Evolutionary conservation across 2,888 invertebrate species (phyloP).

Genomic region (Andrena dorsata): DNA sequence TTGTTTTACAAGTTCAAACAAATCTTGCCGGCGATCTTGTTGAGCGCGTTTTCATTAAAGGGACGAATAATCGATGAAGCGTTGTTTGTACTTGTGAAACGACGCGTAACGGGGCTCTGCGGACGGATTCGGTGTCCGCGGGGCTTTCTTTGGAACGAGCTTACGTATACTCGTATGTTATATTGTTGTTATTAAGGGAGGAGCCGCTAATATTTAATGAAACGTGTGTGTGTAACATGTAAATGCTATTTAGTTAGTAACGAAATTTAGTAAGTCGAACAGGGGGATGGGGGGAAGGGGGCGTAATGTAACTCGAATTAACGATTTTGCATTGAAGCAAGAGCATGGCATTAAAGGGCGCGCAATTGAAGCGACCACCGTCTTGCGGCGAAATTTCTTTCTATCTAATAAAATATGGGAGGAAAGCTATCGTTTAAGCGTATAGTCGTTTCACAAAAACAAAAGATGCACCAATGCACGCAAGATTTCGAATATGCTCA

Average conservation of each 20-base stretch:
- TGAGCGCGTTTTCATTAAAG: neutral
- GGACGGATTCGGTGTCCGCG: slow-evolving; percentile 40
- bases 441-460: slow-evolving; percentile 24
- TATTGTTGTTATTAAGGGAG: slow-evolving; percentile 67
- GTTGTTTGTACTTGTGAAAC: slow-evolving; percentile 71
- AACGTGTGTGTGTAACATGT: slow-evolving; percentile 62
- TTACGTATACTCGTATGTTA: slow-evolving; percentile 75
- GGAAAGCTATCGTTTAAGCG: slow-evolving; percentile 19
- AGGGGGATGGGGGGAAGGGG: neutral
- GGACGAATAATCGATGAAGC: neutral
- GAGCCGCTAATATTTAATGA: slow-evolving; percentile 69
- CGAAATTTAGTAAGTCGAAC: slow-evolving; percentile 40
- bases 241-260: slow-evolving; percentile 67
- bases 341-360: slow-evolving; percentile 30
- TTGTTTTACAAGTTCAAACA: slow-evolving; percentile 69
- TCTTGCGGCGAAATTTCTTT: slow-evolving; percentile 12
- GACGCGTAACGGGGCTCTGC: slow-evolving; percentile 34
- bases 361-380: neutral
- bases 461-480: slow-evolving; percentile 52
- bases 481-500: slow-evolving; percentile 63
- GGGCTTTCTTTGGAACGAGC: slow-evolving; percentile 71
- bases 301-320: slow-evolving; percentile 10
- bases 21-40: slow-evolving; percentile 27
- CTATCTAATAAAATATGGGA: neutral
- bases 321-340: slow-evolving; percentile 19